Percentiles rank a stretch among this genome's conserved stretches.
Conservation (phyloP, 2,113 vertebrate species). For the Indicator indicator region DNA sequence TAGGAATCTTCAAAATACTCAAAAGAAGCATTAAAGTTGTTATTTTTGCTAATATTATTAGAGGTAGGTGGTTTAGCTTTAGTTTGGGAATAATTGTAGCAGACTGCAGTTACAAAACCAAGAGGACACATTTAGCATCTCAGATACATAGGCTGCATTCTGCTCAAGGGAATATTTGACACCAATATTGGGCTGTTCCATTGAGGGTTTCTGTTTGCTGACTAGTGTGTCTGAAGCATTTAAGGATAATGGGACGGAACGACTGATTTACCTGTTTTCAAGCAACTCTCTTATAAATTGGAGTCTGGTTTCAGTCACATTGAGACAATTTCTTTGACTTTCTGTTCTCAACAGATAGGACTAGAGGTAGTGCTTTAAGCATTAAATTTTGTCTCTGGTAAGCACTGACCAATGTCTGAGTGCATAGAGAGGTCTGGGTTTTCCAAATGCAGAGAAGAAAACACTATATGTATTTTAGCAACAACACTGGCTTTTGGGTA, state of each 20-base stretch:
- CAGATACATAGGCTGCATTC: not conserved
- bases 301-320: not conserved
- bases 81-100: not conserved
- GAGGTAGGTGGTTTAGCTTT: not conserved
- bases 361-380: not conserved
- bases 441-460: constrained; percentile 3
- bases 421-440: not conserved
- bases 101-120: not conserved
- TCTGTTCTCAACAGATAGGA: not conserved
- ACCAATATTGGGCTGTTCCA: not conserved
- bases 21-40: not conserved
- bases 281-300: not conserved
- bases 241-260: not conserved
- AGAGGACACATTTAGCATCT: not conserved
- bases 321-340: not conserved
- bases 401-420: not conserved
- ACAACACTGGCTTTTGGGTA: constrained; percentile 20
- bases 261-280: not conserved
- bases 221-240: not conserved
- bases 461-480: not conserved
- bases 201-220: not conserved
- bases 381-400: not conserved
- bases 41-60: not conserved
- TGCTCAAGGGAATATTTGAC: not conserved
- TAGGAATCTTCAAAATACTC: not conserved